Evolutionary conservation across 1,140 invertebrate species (phyloP), one percentile per base, ranked within the genome.

Genomic region (Eciton burchellii): DNA sequence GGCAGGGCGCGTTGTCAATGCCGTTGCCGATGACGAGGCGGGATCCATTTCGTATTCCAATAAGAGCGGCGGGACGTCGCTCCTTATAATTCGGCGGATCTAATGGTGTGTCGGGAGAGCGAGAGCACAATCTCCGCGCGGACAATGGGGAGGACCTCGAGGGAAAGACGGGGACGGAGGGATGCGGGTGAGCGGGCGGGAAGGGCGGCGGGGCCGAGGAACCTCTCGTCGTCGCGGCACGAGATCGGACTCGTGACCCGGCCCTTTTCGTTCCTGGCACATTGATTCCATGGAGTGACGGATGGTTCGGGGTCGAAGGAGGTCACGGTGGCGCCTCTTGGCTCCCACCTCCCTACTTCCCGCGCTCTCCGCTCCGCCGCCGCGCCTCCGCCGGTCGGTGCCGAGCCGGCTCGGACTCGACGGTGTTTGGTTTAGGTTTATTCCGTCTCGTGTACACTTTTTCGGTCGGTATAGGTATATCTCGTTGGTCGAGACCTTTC

Each of bases 251-350:
- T 88, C 87, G 87, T 88, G 87, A 88, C 87, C 87, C 81, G 87
- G 84, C 83, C 84, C 84, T 86, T 83, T 85, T 88, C 87, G 49
- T 85, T 83, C 87, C 52, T 87, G 88, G 83, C 88, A 87, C 88
- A 89, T 88, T 90, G 88, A 90, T 90, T 90, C 87, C 77, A 62
- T 63, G 68, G 85, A 87, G 88, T 90, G 89, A 90, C 88, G 84
- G 88, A 90, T 89, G 88, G 81, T 82, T 73, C 76, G 73, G 82
- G 89, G 89, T 90, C 84, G 84, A 68, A 79, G 54, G 59, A 87
- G 86, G 89, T 90, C 88, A 81, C 35, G 73, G 84, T 89, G 86
- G 89, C 88, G 89, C 88, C 89, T 88, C 72, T 81, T 43, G 70
- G 54, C 57, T 62, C 59, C 54, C 73, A 56, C 63, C n/a, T 8